phyloP scores from a whole-genome alignment of 2,888 invertebrate species.

The Mechanitis messenoides region DNA sequence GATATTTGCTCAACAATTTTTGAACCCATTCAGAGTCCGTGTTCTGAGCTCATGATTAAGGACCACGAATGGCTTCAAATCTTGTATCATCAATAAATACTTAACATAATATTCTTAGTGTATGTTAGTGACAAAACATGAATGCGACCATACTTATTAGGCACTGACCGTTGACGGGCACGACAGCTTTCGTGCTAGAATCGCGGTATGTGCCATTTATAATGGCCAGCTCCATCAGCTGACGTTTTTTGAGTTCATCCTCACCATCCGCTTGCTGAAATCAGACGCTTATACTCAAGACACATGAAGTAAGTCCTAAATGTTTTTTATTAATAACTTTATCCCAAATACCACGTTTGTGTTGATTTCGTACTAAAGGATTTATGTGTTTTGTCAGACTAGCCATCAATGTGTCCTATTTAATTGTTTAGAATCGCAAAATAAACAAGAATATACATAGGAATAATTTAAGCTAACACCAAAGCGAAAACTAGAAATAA shows the following conservation, averaged over 20 bases:
- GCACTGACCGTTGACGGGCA: constrained; percentile 86
- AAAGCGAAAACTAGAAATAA: too few relatives aligned
- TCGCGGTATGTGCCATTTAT: constrained; percentile 99
- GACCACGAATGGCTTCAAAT: too few relatives aligned
- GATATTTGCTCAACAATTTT: too few relatives aligned
- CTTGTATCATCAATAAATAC: not conserved
- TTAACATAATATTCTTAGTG: constrained; percentile 14
- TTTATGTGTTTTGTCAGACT: too few relatives aligned
- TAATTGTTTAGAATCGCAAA: too few relatives aligned
- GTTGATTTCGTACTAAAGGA: too few relatives aligned
- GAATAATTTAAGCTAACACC: too few relatives aligned
- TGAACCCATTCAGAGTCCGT: too few relatives aligned
- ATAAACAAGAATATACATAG: too few relatives aligned
- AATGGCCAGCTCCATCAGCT: constrained; percentile 99
- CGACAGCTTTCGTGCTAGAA: constrained; percentile 91
- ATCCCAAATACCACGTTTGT: too few relatives aligned
- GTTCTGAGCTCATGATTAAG: too few relatives aligned
- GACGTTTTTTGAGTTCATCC: constrained; percentile 99
- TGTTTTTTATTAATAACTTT: not conserved
- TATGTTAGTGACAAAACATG: constrained; percentile 71
- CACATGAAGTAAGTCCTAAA: not conserved
- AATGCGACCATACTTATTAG: constrained; percentile 74
- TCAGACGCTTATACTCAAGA: constrained; percentile 9
- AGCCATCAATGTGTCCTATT: too few relatives aligned
- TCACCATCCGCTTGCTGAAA: constrained; percentile 98